phyloP scores from a whole-genome alignment of 1,140 invertebrate species.

The Drosophila bipectinata region DNA sequence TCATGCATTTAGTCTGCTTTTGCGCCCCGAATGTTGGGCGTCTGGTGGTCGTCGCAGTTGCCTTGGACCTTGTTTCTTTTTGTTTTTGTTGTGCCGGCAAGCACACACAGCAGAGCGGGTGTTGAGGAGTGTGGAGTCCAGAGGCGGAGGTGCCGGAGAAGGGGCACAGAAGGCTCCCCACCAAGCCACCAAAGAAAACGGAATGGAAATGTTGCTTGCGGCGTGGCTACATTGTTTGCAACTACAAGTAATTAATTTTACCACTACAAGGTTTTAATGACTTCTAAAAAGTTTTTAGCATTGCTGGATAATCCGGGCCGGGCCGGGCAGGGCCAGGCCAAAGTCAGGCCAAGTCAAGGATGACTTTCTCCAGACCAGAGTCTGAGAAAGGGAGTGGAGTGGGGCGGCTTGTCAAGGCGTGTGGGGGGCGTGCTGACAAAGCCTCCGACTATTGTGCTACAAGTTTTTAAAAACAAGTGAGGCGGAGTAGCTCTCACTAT shows the following conservation, averaged over 20 bases:
- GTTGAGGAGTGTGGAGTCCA: neutral
- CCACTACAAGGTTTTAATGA: slow-evolving; percentile 84
- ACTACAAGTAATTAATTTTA: slow-evolving; percentile 84
- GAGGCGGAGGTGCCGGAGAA: neutral
- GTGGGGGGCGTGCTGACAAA: slow-evolving; percentile 69
- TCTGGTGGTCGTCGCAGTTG: slow-evolving; percentile 19
- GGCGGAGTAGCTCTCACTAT: slow-evolving; percentile 14
- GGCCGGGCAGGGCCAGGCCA: neutral
- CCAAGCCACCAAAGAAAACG: slow-evolving; percentile 17
- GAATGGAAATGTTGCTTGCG: slow-evolving; percentile 78
- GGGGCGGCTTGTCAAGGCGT: slow-evolving; percentile 3
- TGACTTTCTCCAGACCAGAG: slow-evolving; percentile 14
- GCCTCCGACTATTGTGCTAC: slow-evolving; percentile 76
- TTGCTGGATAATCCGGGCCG: slow-evolving; percentile 72
- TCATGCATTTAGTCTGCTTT: slow-evolving; percentile 72
- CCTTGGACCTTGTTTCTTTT: slow-evolving; percentile 29
- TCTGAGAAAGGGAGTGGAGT: neutral
- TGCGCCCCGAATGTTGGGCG: slow-evolving; percentile 43
- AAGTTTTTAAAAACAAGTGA: slow-evolving; percentile 66
- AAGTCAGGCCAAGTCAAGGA: slow-evolving; percentile 61
- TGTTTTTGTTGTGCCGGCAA: neutral
- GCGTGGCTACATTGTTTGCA: slow-evolving; percentile 82
- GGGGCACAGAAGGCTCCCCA: neutral
- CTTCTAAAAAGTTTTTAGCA: slow-evolving; percentile 83
- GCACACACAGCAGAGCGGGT: neutral